Percentiles rank a stretch among this genome's conserved stretches.
phyloP scores from a whole-genome alignment of 1,140 invertebrate genomes.

The Drosophila repletoides region DNA sequence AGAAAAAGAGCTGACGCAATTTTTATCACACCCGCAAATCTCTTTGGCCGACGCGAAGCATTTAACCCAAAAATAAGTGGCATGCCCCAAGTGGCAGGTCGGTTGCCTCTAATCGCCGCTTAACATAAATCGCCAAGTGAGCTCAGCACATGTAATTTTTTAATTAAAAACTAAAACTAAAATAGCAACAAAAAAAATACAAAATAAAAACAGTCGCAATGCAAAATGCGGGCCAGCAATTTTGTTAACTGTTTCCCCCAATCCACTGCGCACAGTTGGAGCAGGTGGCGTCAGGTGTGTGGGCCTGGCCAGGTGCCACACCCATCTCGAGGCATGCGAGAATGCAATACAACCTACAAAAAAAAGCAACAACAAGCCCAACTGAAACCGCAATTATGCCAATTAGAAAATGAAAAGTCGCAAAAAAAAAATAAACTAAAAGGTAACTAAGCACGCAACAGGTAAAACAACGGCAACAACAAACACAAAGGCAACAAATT shows the following conservation, averaged over 20 bases:
- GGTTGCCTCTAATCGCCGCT: constrained; percentile 63
- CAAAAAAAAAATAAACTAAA: constrained; percentile 39
- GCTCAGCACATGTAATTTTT: constrained; percentile 61
- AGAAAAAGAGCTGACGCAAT: constrained; percentile 70
- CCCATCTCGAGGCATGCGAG: constrained; percentile 60
- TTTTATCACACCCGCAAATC: constrained; percentile 60
- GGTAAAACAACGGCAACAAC: constrained; percentile 43
- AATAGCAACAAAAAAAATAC: constrained; percentile 24
- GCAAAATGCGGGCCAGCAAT: constrained; percentile 28
- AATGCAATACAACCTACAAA: constrained; percentile 61
- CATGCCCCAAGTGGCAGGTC: not conserved
- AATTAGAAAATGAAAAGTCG: constrained; percentile 72
- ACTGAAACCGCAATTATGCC: constrained; percentile 83
- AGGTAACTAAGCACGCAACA: constrained; percentile 56
- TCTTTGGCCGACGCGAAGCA: constrained; percentile 23
- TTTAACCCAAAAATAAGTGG: constrained; percentile 71
- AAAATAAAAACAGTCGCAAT: constrained; percentile 36
- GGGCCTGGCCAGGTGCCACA: constrained; percentile 57
- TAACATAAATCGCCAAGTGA: constrained; percentile 69
- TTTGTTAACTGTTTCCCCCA: constrained; percentile 11
- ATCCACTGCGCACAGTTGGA: constrained; percentile 3
- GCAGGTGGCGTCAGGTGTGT: constrained; percentile 15
- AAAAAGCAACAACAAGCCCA: constrained; percentile 17
- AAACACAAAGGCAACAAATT: constrained; percentile 20
- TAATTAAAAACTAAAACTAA: constrained; percentile 55